A percentile compares a stretch with the other conserved stretches of the same genome.
Conservation (phyloP, 2,113 vertebrate genomes). For the Stegastes partitus region DNA sequence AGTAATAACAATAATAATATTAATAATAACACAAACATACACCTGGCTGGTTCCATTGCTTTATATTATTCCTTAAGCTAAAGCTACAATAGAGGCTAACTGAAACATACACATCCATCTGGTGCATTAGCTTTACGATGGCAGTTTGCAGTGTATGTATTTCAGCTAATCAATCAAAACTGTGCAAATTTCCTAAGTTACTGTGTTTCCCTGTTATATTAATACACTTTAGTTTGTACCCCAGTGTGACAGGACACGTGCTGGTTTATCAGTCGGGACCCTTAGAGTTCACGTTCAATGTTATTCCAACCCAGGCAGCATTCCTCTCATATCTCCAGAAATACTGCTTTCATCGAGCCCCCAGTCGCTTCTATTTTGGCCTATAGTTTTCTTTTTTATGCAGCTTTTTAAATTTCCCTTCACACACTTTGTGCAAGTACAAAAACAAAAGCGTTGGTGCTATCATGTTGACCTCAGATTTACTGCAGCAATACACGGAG, state of each 20-base stretch:
- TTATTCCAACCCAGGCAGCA: conserved; percentile 56
- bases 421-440: conserved; percentile 25
- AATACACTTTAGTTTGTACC: conserved; percentile 16
- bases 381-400: conserved; percentile 46
- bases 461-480: conserved; percentile 51
- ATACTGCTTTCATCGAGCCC: conserved; percentile 53
- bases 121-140: too few species aligned
- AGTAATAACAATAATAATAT: too few species aligned
- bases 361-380: conserved; percentile 33
- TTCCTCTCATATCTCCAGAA: conserved; percentile 41
- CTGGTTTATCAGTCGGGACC: conserved; percentile 26
- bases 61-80: too few species aligned
- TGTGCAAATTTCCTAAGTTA: too few species aligned
- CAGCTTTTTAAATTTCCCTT: conserved; percentile 33
- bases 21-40: too few species aligned
- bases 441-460: conserved; percentile 43
- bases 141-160: too few species aligned
- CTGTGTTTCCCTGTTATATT: neutral
- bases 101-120: too few species aligned
- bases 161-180: too few species aligned
- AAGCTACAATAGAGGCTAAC: too few species aligned
- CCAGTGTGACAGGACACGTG: conserved; percentile 13
- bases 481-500: conserved; percentile 25
- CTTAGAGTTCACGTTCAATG: conserved; percentile 27
- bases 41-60: too few species aligned